These are phyloP conservation scores for Drosophila subpulchrella DNA, from an alignment of 1,140 invertebrate genomes.

Conservation along the genomic window DNA sequence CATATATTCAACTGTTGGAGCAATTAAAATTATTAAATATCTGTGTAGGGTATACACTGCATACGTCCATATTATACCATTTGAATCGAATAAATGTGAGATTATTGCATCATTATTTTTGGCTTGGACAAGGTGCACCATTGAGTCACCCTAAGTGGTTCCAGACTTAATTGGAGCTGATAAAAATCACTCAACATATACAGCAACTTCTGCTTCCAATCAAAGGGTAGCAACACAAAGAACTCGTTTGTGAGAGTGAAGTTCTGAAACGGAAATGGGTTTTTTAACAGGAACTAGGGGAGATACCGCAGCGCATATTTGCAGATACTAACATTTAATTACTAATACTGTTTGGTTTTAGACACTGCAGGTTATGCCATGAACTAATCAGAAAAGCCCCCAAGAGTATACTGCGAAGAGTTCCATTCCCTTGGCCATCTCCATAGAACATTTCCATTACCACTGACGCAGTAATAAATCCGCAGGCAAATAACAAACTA, in stretches of 20 bases:
- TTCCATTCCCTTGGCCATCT: neutral
- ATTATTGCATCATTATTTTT: neutral
- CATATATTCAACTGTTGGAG: too few relatives aligned
- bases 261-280: slow-evolving; percentile 37
- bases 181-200: slow-evolving; percentile 56
- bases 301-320: slow-evolving; percentile 21
- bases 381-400: neutral
- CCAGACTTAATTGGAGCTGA: slow-evolving; percentile 61
- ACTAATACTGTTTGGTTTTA: neutral
- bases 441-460: neutral
- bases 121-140: slow-evolving; percentile 8
- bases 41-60: too few relatives aligned
- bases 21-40: too few relatives aligned
- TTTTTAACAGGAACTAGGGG: slow-evolving; percentile 34
- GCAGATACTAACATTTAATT: slow-evolving; percentile 22
- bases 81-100: neutral
- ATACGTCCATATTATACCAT: neutral
- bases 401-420: slow-evolving; percentile 7
- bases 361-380: neutral
- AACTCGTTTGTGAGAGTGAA: slow-evolving; percentile 19
- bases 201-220: slow-evolving; percentile 31
- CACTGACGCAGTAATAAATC: slow-evolving; percentile 2
- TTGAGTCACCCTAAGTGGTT: slow-evolving; percentile 31
- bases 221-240: slow-evolving; percentile 33
- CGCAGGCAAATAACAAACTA: slow-evolving; percentile 6